Evolutionary conservation across 2,888 invertebrate species (phyloP).

Genomic region (Cephus pulcher): DNA sequence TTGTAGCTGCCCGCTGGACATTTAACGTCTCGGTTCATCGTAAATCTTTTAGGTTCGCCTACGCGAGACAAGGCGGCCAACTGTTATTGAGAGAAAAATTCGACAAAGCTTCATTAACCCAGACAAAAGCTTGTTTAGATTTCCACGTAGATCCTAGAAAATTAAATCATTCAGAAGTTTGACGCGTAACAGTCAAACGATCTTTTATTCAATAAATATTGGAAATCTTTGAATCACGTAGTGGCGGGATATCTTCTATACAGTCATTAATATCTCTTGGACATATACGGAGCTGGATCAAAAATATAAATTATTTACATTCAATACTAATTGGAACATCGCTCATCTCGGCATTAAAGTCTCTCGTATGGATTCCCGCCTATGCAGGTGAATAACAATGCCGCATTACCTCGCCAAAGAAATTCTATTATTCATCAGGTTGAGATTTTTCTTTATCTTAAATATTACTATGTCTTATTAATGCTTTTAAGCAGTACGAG

Average conservation of each 20-base stretch:
- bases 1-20: conserved; percentile 23
- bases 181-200: background rate
- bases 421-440: background rate
- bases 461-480: background rate
- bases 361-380: background rate
- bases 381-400: background rate
- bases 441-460: background rate
- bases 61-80: background rate
- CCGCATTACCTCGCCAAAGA: background rate
- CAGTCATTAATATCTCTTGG: background rate
- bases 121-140: background rate
- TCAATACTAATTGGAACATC: background rate
- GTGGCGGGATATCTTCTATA: conserved; percentile 7
- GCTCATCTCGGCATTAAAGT: background rate
- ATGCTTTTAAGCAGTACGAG: background rate
- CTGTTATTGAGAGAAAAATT: background rate
- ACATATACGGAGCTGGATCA: background rate
- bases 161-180: background rate
- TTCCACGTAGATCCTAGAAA: background rate
- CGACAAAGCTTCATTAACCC: background rate
- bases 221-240: conserved; percentile 26
- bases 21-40: conserved; percentile 32
- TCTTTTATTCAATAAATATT: background rate
- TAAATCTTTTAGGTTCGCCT: conserved; percentile 13
- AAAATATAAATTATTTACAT: background rate